Evolutionary conservation across 2,113 vertebrate species (phyloP).

Genomic region (Esox niger): DNA sequence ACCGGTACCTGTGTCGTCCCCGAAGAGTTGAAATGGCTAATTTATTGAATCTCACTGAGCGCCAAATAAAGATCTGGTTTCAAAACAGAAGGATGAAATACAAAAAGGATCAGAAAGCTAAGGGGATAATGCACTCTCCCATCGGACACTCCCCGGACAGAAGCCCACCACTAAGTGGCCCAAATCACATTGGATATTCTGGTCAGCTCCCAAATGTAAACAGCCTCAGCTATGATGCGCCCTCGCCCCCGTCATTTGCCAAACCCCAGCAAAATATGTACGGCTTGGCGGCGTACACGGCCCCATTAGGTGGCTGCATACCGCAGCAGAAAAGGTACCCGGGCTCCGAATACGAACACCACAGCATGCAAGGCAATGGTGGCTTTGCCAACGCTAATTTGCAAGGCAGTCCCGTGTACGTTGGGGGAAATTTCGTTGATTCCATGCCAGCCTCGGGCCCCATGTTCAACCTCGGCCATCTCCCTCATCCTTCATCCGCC

Average conservation of each 20-base stretch:
- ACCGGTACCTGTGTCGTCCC: constrained; percentile 94
- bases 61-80: constrained; percentile 99
- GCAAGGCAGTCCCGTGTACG: constrained; percentile 97
- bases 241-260: constrained; percentile 93
- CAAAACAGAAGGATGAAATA: constrained; percentile 99
- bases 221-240: constrained; percentile 91
- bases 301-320: constrained; percentile 93
- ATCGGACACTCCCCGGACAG: constrained; percentile 95
- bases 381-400: constrained; percentile 92
- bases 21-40: constrained; percentile 98
- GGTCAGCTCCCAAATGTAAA: constrained; percentile 89
- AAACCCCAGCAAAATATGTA: constrained; percentile 99
- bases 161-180: constrained; percentile 89
- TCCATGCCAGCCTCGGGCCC: constrained; percentile 98
- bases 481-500: constrained; percentile 97
- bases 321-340: constrained; percentile 97
- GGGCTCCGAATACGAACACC: constrained; percentile 93
- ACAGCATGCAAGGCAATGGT: constrained; percentile 91
- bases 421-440: constrained; percentile 98
- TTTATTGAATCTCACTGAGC: constrained; percentile 94
- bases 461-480: constrained; percentile 97
- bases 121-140: constrained; percentile 97
- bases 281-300: constrained; percentile 96
- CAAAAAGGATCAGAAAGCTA: constrained; percentile 99
- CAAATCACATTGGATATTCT: constrained; percentile 90